Conservation (phyloP, 2,888 invertebrate genomes). For the Phragmatobia fuliginosa region DNA sequence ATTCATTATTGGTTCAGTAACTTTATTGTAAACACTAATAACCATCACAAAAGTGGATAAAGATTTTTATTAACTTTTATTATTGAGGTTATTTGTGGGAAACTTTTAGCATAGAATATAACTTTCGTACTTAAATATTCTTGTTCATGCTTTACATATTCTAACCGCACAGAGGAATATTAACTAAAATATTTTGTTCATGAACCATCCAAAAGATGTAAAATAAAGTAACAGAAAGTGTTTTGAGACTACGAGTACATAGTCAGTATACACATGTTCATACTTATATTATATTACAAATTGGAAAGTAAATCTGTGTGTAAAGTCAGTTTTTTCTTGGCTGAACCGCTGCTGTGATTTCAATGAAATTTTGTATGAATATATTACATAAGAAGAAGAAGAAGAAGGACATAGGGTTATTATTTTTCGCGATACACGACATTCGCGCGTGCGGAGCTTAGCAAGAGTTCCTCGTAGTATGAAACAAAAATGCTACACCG, state of each 20-base stretch:
- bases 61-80: not conserved
- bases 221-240: not conserved
- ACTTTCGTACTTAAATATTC: conserved; percentile 1
- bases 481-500: too few relatives aligned
- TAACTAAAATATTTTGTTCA: not conserved
- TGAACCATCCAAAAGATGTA: not conserved
- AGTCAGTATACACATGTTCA: too few relatives aligned
- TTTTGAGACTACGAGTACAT: not conserved
- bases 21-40: not conserved
- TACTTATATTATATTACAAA: too few relatives aligned
- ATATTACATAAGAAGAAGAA: too few relatives aligned
- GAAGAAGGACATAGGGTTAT: too few relatives aligned
- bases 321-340: too few relatives aligned
- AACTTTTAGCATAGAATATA: not conserved
- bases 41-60: not conserved
- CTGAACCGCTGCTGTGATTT: too few relatives aligned
- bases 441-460: too few relatives aligned
- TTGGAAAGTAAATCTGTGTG: too few relatives aligned
- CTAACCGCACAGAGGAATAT: not conserved
- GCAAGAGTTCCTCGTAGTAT: too few relatives aligned
- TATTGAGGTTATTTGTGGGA: not conserved
- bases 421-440: too few relatives aligned
- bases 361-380: too few relatives aligned
- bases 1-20: not conserved
- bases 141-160: not conserved